Conservation (phyloP, 2,888 invertebrate genomes). For the Cryptus armator region DNA sequence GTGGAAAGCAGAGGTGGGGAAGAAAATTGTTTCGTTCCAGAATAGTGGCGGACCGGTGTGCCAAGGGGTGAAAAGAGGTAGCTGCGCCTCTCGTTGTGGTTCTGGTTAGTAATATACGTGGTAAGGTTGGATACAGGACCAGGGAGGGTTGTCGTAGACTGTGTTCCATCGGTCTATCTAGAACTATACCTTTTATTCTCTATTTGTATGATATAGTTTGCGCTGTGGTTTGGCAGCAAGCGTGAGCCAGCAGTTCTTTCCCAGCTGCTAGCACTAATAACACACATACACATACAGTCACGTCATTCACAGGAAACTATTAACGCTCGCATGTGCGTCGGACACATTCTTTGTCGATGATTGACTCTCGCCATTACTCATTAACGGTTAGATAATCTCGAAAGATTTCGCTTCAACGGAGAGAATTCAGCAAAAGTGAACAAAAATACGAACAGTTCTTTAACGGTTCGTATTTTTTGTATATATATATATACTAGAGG, state of each 20-base stretch:
- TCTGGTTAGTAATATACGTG: conserved; percentile 51
- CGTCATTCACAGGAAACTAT: conserved; percentile 13
- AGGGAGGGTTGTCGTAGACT: conserved; percentile 3
- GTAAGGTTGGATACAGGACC: not conserved
- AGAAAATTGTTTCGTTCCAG: conserved; percentile 78
- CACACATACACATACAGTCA: not conserved
- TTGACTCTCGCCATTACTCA: conserved; percentile 79
- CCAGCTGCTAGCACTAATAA: not conserved
- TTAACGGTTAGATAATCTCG: conserved; percentile 65
- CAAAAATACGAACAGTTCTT: conserved; percentile 28
- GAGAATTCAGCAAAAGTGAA: not conserved
- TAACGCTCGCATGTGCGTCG: conserved; percentile 69
- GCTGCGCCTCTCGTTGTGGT: conserved; percentile 51
- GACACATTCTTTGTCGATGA: conserved; percentile 75
- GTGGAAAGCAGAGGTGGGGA: conserved; percentile 34
- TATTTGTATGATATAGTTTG: conserved; percentile 7
- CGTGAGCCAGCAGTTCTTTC: conserved; percentile 2
- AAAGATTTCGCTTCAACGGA: conserved; percentile 53
- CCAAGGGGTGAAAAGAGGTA: conserved; percentile 40
- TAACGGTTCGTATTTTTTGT: too few relatives aligned
- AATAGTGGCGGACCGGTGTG: conserved; percentile 35
- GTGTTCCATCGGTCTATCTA: conserved; percentile 13
- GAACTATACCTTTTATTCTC: conserved; percentile 24
- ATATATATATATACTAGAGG: not conserved
- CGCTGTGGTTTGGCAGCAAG: conserved; percentile 1